These are phyloP conservation scores for Wiebesia pumilae DNA, from an alignment of 1,140 invertebrate species.

Conservation along the genomic window DNA sequence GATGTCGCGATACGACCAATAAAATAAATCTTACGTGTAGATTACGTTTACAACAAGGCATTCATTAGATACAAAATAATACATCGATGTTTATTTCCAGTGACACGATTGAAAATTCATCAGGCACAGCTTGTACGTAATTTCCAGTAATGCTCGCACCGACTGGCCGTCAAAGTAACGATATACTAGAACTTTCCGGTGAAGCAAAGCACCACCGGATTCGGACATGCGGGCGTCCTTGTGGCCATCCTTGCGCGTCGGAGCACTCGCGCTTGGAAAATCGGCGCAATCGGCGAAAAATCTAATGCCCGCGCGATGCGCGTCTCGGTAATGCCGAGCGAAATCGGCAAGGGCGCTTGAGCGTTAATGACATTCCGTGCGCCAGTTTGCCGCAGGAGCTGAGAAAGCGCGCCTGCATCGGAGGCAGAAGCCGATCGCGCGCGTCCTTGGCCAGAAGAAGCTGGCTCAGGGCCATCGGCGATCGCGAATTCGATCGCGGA, in stretches of 20 bases:
- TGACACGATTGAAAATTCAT: background rate
- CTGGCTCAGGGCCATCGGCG: conserved; percentile 50
- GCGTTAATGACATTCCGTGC: conserved; percentile 56
- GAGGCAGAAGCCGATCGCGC: background rate
- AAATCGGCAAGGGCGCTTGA: conserved; percentile 33
- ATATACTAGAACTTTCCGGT: background rate
- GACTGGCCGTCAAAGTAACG: background rate
- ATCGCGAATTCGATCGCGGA: conserved; percentile 36
- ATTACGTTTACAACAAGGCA: background rate
- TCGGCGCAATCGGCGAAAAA: conserved; percentile 18
- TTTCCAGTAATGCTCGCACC: background rate
- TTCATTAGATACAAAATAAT: background rate
- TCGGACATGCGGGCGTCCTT: conserved; percentile 11
- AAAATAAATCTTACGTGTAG: no score
- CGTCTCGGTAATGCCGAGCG: background rate
- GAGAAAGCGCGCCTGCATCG: background rate
- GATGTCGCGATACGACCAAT: no score
- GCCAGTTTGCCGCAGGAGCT: conserved; percentile 43
- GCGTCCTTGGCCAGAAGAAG: conserved; percentile 51
- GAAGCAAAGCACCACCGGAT: background rate
- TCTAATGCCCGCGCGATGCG: background rate
- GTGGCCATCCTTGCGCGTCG: conserved; percentile 5
- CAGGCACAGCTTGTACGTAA: background rate
- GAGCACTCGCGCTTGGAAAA: background rate
- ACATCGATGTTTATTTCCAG: background rate